Conservation (phyloP, 2,113 vertebrate species). For the Cyphomyrus plagiostoma region DNA sequence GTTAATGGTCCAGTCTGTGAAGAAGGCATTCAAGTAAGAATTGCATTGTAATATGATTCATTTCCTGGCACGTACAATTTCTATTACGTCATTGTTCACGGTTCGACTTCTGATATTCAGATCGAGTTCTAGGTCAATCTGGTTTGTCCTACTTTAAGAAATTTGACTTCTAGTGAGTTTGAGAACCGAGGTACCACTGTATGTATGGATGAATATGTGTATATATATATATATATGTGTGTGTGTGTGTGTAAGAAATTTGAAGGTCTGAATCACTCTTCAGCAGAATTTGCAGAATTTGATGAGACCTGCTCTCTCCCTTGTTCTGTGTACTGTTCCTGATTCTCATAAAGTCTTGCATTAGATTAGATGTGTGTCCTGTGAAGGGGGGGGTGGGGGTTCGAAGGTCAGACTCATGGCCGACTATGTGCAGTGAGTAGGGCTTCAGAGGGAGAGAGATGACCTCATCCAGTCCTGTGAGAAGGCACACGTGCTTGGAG, state of each 20-base stretch:
- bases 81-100: too few species aligned
- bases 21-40: too few species aligned
- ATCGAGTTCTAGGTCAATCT: too few species aligned
- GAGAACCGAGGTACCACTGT: too few species aligned
- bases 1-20: too few species aligned
- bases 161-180: too few species aligned
- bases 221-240: background rate
- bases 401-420: background rate
- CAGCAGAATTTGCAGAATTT: background rate
- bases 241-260: background rate
- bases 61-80: too few species aligned
- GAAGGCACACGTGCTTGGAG: constrained; percentile 54
- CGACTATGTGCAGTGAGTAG: background rate
- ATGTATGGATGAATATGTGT: too few species aligned
- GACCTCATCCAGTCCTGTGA: constrained; percentile 60
- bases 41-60: too few species aligned
- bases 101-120: too few species aligned
- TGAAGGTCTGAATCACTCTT: background rate
- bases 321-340: background rate
- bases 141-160: too few species aligned
- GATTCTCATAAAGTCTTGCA: background rate
- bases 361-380: background rate
- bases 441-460: background rate
- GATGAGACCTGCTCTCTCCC: background rate
- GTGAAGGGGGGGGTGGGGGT: background rate